Conservation (phyloP, 2,888 invertebrate species). For the Tortrix viridana region DNA sequence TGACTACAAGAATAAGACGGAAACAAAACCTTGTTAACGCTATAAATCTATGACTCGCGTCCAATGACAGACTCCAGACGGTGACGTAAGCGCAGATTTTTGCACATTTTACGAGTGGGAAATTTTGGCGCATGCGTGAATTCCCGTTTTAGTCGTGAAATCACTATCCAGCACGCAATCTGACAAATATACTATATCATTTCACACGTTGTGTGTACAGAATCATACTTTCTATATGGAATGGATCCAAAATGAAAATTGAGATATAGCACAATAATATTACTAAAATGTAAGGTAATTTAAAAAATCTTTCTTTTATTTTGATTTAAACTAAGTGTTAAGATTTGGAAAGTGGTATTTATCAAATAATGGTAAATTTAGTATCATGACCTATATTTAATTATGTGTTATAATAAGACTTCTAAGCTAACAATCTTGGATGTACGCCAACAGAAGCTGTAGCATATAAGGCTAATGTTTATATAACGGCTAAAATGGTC, state of each 20-base stretch:
- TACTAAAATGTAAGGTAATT: no score
- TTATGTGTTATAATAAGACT: constrained; percentile 1
- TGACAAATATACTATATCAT: no score
- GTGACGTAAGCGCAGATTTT: constrained; percentile 71
- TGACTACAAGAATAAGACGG: no score
- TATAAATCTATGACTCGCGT: constrained; percentile 40
- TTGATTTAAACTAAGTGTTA: no score
- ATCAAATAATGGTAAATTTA: no score
- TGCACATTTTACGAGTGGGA: constrained; percentile 66
- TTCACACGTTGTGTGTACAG: no score
- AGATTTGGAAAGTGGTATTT: no score
- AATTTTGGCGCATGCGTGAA: constrained; percentile 43
- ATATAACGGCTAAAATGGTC: constrained; percentile 46
- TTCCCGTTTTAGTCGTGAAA: constrained; percentile 16
- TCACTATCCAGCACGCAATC: neutral
- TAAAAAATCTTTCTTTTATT: no score
- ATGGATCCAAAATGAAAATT: no score
- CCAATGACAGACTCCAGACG: constrained; percentile 42
- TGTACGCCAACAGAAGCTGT: neutral
- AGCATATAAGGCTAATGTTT: constrained; percentile 44
- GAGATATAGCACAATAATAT: no score
- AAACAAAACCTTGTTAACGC: neutral
- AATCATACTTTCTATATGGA: no score
- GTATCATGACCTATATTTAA: no score
- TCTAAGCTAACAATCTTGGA: neutral